Percentiles rank a stretch among this genome's conserved stretches.
phyloP scores from a whole-genome alignment of 2,888 invertebrate species.

The Lacanobia wlatinum region DNA sequence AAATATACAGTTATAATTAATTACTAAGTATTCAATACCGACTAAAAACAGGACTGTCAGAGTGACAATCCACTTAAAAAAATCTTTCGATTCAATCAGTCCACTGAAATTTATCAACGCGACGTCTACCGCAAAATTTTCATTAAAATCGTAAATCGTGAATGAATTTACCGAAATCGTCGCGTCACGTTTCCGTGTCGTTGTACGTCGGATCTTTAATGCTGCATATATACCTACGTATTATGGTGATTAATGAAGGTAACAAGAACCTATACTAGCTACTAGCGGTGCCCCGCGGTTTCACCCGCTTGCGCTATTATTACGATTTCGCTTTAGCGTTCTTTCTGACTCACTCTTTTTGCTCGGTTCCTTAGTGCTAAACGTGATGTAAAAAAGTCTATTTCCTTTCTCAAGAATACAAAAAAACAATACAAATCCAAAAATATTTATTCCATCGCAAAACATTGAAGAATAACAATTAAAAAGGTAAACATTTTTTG shows the following conservation, averaged over 20 bases:
- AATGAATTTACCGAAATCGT: constrained; percentile 35
- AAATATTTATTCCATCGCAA: too few species aligned
- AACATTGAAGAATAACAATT: too few species aligned
- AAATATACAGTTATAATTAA: too few species aligned
- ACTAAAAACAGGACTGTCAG: neutral
- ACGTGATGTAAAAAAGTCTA: too few species aligned
- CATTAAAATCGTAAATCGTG: constrained; percentile 43
- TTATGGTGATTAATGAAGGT: constrained; percentile 59
- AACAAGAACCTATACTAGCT: constrained; percentile 17
- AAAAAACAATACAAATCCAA: too few species aligned
- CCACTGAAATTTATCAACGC: constrained; percentile 1
- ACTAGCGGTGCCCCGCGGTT: neutral
- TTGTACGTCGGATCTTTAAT: constrained; percentile 37
- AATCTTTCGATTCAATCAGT: constrained; percentile 6
- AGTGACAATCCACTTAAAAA: too few species aligned
- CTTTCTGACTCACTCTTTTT: too few species aligned
- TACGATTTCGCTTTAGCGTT: too few species aligned
- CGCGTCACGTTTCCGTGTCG: constrained; percentile 44
- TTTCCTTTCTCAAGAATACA: too few species aligned
- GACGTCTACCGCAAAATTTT: constrained; percentile 28
- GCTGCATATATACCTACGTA: constrained; percentile 39
- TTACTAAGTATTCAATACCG: neutral
- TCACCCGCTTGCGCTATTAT: neutral
- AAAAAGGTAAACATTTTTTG: too few species aligned
- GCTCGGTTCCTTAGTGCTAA: too few species aligned